Percentiles rank a stretch among this genome's conserved stretches.
phyloP scores from a whole-genome alignment of 2,113 vertebrate species.

The Isurus oxyrinchus region DNA sequence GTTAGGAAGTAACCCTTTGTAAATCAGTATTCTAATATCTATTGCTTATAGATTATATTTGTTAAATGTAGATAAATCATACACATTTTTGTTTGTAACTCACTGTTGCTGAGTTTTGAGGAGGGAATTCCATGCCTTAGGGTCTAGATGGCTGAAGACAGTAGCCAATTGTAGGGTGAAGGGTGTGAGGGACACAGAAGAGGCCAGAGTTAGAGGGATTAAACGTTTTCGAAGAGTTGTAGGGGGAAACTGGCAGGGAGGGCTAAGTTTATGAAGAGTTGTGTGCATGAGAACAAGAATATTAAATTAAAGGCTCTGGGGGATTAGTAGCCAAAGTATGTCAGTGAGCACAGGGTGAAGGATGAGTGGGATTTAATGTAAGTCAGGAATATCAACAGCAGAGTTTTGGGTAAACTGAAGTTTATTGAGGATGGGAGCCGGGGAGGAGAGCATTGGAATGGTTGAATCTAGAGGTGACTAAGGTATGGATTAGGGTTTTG shows the following conservation, averaged over 20 bases:
- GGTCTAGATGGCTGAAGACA: background rate
- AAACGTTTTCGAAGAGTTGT: background rate
- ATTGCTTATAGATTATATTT: too few relatives aligned
- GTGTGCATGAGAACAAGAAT: background rate
- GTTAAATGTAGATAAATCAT: too few relatives aligned
- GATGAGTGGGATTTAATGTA: background rate
- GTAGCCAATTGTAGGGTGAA: background rate
- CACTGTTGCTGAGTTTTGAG: background rate
- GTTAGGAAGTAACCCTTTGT: background rate
- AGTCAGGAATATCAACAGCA: background rate
- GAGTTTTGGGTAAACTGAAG: background rate
- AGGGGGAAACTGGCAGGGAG: background rate
- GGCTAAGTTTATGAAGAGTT: background rate
- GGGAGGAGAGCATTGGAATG: background rate
- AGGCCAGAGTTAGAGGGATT: background rate
- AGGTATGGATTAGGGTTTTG: background rate
- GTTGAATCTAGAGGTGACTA: background rate
- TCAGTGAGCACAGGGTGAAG: background rate
- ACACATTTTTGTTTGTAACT: too few relatives aligned
- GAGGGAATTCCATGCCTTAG: background rate
- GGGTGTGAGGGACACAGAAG: background rate
- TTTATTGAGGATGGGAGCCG: background rate
- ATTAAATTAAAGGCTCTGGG: background rate
- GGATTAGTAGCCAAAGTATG: background rate
- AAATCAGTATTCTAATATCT: background rate